Evolutionary conservation across 2,888 invertebrate genomes (phyloP).

Genomic region (Kuschelorhynchus macadamiae): DNA sequence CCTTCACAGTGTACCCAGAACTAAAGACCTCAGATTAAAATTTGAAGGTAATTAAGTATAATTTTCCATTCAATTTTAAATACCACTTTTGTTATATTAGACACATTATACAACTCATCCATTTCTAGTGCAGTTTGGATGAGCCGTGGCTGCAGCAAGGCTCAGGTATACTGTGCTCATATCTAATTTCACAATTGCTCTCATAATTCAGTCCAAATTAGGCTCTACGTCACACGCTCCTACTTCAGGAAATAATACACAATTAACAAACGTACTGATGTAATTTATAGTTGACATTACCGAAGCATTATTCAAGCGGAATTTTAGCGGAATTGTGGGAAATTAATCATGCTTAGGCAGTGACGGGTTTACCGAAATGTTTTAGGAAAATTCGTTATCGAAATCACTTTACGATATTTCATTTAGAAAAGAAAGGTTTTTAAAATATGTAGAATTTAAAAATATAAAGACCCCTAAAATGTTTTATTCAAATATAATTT

Average conservation of each 20-base stretch:
- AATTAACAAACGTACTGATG: slow-evolving; percentile 61
- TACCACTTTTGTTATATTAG: not conserved
- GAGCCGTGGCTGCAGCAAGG: slow-evolving; percentile 30
- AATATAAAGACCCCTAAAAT: too few species aligned
- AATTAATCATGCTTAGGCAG: slow-evolving; percentile 44
- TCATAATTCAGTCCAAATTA: slow-evolving; percentile 65
- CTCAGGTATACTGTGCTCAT: slow-evolving; percentile 56
- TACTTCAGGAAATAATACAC: slow-evolving; percentile 56
- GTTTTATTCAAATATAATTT: too few species aligned
- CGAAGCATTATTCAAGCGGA: slow-evolving; percentile 48
- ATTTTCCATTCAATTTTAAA: not conserved
- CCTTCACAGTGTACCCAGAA: too few species aligned
- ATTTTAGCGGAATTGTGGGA: slow-evolving; percentile 48
- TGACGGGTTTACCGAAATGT: too few species aligned
- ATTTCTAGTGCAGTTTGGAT: slow-evolving; percentile 30
- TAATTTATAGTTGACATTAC: slow-evolving; percentile 64
- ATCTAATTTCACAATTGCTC: slow-evolving; percentile 68
- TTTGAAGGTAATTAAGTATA: too few species aligned
- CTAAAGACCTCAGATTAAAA: too few species aligned
- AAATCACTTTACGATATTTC: too few species aligned
- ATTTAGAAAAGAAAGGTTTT: too few species aligned
- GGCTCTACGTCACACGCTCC: slow-evolving; percentile 55
- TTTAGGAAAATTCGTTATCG: too few species aligned
- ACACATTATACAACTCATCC: not conserved
- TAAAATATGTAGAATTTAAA: too few species aligned